These are phyloP conservation scores for Lathamus discolor DNA, from an alignment of 2,113 vertebrate genomes.

Conservation along the genomic window DNA sequence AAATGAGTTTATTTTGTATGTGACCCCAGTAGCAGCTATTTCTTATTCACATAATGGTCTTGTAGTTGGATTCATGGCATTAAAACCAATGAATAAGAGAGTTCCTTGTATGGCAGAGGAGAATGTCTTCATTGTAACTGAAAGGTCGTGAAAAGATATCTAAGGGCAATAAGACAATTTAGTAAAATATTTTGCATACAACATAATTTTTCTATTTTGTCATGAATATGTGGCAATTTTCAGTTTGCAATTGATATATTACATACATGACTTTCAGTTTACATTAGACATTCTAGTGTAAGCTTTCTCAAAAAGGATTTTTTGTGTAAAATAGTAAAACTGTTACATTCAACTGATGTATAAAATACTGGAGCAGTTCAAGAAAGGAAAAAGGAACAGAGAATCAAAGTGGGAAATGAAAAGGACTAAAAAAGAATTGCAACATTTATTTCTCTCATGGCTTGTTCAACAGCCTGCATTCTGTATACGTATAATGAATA, in stretches of 20 bases:
- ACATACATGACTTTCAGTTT: not conserved
- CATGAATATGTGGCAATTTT: not conserved
- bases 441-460: not conserved
- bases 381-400: not conserved
- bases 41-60: not conserved
- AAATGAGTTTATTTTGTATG: not conserved
- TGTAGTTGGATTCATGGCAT: not conserved
- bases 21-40: not conserved
- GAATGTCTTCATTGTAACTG: not conserved
- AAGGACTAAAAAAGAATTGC: rapidly evolving
- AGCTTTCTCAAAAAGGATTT: not conserved
- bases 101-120: not conserved
- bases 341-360: not conserved
- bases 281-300: not conserved
- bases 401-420: not conserved
- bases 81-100: not conserved
- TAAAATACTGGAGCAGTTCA: not conserved
- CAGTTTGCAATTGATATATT: not conserved
- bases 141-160: not conserved
- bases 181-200: not conserved
- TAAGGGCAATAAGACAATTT: not conserved
- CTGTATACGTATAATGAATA: not conserved
- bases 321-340: not conserved
- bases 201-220: not conserved
- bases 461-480: not conserved